phyloP scores from a whole-genome alignment of 2,113 vertebrate species.

The Mobula hypostoma region DNA sequence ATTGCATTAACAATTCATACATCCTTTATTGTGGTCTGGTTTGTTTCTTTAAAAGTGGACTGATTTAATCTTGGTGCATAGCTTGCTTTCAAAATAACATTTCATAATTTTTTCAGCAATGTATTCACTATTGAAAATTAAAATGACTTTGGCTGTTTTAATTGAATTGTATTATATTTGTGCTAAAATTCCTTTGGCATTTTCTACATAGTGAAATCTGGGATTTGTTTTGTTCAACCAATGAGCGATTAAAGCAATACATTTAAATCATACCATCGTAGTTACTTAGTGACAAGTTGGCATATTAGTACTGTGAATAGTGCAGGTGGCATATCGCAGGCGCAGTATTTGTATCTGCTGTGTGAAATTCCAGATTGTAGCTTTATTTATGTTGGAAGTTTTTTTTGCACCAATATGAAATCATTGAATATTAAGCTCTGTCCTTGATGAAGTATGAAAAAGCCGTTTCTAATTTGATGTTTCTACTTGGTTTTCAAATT shows the following conservation, averaged over 20 bases:
- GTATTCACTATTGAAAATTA: background rate
- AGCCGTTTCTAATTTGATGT: background rate
- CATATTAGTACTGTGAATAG: background rate
- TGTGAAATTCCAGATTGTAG: slow-evolving; percentile 6
- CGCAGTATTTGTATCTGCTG: background rate
- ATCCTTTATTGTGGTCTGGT: background rate
- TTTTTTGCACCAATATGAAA: background rate
- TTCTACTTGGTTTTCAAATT: background rate
- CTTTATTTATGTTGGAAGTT: background rate
- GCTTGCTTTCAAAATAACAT: background rate
- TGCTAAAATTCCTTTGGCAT: background rate
- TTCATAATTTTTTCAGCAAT: background rate
- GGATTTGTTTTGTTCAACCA: background rate
- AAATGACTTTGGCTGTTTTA: background rate
- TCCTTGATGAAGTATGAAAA: background rate
- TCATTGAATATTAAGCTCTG: background rate
- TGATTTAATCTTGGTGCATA: background rate
- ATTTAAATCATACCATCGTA: background rate
- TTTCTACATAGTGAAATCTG: background rate
- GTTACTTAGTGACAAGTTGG: background rate
- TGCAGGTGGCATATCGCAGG: background rate
- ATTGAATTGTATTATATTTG: background rate
- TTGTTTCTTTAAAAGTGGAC: background rate
- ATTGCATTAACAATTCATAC: background rate
- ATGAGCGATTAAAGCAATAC: background rate